Conservation (phyloP, 2,888 invertebrate species). For the Boloria euphrosyne region DNA sequence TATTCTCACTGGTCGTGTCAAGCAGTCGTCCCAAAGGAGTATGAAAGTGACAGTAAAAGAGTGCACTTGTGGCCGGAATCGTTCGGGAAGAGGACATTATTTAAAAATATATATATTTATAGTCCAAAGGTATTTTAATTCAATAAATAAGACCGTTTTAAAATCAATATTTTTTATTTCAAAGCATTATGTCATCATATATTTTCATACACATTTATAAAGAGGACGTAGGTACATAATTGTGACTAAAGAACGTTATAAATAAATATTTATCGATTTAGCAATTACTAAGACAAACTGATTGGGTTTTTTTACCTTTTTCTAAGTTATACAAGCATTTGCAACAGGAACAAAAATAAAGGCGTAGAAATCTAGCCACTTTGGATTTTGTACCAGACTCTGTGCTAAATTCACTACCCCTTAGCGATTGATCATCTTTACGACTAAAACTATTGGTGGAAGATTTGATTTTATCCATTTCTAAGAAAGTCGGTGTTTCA, state of each 20-base stretch:
- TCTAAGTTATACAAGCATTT: slow-evolving; percentile 71
- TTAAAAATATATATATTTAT: too few species aligned
- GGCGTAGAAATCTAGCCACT: slow-evolving; percentile 66
- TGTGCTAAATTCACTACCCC: slow-evolving; percentile 50
- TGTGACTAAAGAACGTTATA: too few species aligned
- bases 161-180: slow-evolving; percentile 15
- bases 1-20: too few species aligned
- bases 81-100: too few species aligned
- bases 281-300: slow-evolving; percentile 45
- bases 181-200: neutral
- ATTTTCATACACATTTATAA: too few species aligned
- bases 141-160: neutral
- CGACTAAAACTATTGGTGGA: slow-evolving; percentile 16
- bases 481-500: neutral
- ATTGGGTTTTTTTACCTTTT: slow-evolving; percentile 56
- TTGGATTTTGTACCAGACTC: slow-evolving; percentile 59
- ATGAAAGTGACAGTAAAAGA: too few species aligned
- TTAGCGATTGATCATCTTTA: slow-evolving; percentile 24
- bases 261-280: too few species aligned
- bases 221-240: too few species aligned
- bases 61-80: too few species aligned
- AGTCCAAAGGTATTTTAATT: neutral
- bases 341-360: slow-evolving; percentile 76
- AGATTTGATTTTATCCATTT: slow-evolving; percentile 16
- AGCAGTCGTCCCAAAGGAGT: too few species aligned